Percentiles rank a stretch among this genome's conserved stretches.
Evolutionary conservation across 2,888 invertebrate species (phyloP).

Genomic region (Torymus auratus): DNA sequence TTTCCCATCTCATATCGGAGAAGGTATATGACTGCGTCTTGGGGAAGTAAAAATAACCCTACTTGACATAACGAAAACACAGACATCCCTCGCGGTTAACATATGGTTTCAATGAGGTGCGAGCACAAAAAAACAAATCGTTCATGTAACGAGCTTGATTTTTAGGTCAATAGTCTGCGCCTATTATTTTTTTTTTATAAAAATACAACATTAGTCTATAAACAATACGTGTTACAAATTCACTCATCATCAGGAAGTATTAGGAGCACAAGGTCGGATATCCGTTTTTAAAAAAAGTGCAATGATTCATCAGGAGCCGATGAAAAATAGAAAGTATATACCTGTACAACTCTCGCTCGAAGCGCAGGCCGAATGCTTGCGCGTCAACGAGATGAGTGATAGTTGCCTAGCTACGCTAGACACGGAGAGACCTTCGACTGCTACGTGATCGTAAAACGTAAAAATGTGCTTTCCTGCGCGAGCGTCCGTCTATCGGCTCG

Average conservation of each 20-base stretch:
- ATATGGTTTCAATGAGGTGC: slow-evolving; percentile 32
- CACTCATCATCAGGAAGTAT: no score
- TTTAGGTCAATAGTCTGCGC: slow-evolving; percentile 28
- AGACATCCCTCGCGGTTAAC: slow-evolving; percentile 14
- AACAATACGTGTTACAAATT: no score
- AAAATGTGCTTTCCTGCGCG: slow-evolving; percentile 30
- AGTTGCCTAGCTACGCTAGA: slow-evolving; percentile 17
- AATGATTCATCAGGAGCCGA: neutral
- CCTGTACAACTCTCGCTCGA: neutral
- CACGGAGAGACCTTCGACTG: slow-evolving; percentile 41
- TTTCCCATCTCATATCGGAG: slow-evolving; percentile 17
- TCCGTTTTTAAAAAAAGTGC: no score
- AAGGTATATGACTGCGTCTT: neutral
- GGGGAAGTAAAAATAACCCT: slow-evolving; percentile 42
- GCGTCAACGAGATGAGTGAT: slow-evolving; percentile 20
- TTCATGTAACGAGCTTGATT: slow-evolving; percentile 18
- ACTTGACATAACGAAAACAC: slow-evolving; percentile 44
- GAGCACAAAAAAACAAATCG: slow-evolving; percentile 5
- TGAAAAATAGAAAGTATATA: slow-evolving; percentile 12
- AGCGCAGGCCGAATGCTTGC: neutral
- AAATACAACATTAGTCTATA: no score
- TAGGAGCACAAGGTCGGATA: no score
- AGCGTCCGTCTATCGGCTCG: slow-evolving; percentile 8
- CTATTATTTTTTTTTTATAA: neutral
- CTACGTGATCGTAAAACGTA: slow-evolving; percentile 18